These are phyloP conservation scores for Thera britannica DNA, from an alignment of 2,888 invertebrate genomes.

Conservation along the genomic window DNA sequence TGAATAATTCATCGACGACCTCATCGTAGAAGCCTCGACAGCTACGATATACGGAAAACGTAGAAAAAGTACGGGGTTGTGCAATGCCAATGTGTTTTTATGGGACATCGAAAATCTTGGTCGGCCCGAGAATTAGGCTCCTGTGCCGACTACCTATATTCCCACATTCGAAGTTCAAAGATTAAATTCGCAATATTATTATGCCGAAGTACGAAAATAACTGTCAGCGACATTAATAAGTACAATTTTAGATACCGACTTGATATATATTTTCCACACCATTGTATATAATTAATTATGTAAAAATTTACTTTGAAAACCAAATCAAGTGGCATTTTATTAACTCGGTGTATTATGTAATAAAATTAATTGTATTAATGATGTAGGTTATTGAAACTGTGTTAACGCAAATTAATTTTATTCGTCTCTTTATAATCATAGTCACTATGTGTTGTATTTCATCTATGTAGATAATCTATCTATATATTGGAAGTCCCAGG, in stretches of 20 bases:
- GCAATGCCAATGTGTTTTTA: no score
- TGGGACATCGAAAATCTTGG: no score
- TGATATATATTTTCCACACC: not conserved
- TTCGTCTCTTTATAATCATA: constrained; percentile 14
- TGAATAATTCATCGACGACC: no score
- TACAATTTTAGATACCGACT: no score
- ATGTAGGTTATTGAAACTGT: constrained; percentile 31
- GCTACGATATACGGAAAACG: no score
- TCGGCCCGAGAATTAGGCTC: no score
- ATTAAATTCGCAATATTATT: not conserved
- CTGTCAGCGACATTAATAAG: no score
- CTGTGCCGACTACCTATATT: no score
- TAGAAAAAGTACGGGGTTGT: no score
- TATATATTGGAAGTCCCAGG: not conserved
- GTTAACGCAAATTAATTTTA: constrained; percentile 28
- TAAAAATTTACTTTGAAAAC: constrained; percentile 30
- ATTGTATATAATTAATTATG: constrained; percentile 29
- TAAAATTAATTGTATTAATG: constrained; percentile 18
- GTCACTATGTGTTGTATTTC: constrained; percentile 27
- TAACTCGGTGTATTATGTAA: constrained; percentile 24
- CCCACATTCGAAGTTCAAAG: no score
- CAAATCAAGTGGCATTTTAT: constrained; percentile 28
- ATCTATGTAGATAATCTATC: constrained; percentile 28
- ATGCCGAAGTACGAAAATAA: no score
- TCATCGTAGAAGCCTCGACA: no score